Base-by-base conservation (phyloP, 1,140 invertebrate genomes). In the Trissolcus basalis region DNA sequence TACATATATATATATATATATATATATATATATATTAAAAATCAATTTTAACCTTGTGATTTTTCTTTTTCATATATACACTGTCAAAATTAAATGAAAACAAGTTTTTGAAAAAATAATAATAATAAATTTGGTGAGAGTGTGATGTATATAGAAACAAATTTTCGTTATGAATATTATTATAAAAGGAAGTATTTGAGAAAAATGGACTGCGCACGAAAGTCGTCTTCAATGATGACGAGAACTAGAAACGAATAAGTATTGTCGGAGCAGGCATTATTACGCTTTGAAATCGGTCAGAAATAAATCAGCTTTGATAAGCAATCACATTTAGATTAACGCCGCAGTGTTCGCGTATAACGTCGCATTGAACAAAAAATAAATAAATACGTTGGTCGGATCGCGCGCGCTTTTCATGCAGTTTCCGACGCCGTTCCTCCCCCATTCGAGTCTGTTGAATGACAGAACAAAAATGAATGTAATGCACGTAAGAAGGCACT, bases 291-390 rank as follows among this genome's bases (percentile, higher is more conserved):
- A 77, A 70, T 67, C 61, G 60, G 55, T 67, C 61, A 71, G 45
- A 55, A 67, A 48, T 63, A 55, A 77, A 71, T 70, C 61, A 56
- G 67, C 73, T 67, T 71, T 56, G 61, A 77, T 51, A 77, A 64
- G 55, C 36, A 59, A 65, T 70, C 36, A 50, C 61, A 56, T 51
- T 60, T 39, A 39, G 55, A 60, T 76, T 61, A 70, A 76, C 48
- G 50, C 60, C 51, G 60, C 33, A 70, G 60, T 60, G 36, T 36
- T 16, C 1, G 32, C 32, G 8, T 36, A 68, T 74, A 75, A 75
- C 15, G 47, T 75, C 11, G 32, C 44, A 65, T 69, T 69, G 16
- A 76, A n/a, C n/a, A n/a, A n/a, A n/a, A n/a, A n/a, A n/a, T n/a
- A n/a, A 69, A 59, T 51, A 41, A 32, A 27, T 27, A 3, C 19